Evolutionary conservation across 2,888 invertebrate species (phyloP).

Genomic region (Sympetrum striolatum): DNA sequence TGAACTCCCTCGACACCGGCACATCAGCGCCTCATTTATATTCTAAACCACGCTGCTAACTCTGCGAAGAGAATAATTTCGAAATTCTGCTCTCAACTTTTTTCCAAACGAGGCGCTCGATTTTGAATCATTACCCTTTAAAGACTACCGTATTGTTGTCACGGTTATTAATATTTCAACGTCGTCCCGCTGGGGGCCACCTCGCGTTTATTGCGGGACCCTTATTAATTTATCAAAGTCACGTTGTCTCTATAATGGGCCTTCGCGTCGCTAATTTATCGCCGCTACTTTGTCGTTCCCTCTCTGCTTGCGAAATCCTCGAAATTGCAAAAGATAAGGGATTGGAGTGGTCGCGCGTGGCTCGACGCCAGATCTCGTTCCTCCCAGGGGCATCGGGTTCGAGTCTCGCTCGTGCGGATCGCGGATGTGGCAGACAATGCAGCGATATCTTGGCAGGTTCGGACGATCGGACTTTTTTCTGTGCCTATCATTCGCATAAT

Average conservation of each 20-base stretch:
- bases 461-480: background rate
- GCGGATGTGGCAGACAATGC: conserved; percentile 22
- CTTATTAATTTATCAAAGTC: conserved; percentile 23
- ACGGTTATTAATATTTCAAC: background rate
- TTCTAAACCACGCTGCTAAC: background rate
- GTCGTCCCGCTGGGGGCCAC: background rate
- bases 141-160: background rate
- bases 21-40: background rate
- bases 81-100: background rate
- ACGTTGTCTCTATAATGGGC: conserved; percentile 11
- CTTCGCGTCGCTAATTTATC: background rate
- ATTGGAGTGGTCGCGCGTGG: background rate
- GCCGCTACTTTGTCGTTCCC: background rate
- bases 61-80: background rate
- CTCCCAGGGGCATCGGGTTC: conserved; percentile 14
- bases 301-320: background rate
- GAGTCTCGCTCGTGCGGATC: background rate
- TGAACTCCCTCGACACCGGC: too few species aligned
- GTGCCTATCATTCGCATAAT: background rate
- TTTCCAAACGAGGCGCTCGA: background rate
- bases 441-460: conserved; percentile 4
- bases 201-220: background rate
- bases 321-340: background rate
- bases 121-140: background rate
- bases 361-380: background rate